These are phyloP conservation scores for Hypomecis atomaria DNA, from an alignment of 2,888 invertebrate genomes.

Conservation along the genomic window DNA sequence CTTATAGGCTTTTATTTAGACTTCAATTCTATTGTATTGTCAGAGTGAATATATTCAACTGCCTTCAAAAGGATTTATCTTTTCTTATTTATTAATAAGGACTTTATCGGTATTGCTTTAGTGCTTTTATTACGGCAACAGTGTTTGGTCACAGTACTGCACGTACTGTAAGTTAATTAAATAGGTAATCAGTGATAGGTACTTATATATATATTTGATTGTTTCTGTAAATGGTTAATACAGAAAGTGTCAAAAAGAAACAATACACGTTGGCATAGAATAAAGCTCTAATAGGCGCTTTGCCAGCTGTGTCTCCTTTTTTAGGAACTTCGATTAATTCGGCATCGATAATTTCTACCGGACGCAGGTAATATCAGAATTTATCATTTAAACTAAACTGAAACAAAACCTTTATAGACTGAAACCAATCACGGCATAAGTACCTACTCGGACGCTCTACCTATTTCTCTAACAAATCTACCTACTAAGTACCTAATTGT, in stretches of 20 bases:
- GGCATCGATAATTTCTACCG: no score
- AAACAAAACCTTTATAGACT: no score
- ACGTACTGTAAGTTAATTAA: constrained; percentile 24
- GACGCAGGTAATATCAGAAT: no score
- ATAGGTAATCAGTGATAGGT: constrained; percentile 29
- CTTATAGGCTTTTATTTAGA: constrained; percentile 5
- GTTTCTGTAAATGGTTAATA: constrained; percentile 34
- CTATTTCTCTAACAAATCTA: no score
- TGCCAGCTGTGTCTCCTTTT: no score
- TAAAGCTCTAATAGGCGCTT: neutral
- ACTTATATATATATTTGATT: constrained; percentile 31
- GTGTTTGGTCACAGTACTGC: constrained; percentile 25
- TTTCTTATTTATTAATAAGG: no score
- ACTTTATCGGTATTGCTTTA: constrained; percentile 10
- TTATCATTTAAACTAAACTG: no score
- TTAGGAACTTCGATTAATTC: no score
- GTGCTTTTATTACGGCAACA: constrained; percentile 12
- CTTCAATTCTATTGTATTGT: constrained; percentile 14
- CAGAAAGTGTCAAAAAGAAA: constrained; percentile 12
- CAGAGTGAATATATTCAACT: neutral
- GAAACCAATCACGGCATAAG: no score
- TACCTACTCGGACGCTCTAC: no score
- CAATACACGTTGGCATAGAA: constrained; percentile 1
- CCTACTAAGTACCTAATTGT: no score
- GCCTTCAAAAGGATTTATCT: neutral